A percentile compares a stretch with the other conserved stretches of the same genome.
Evolutionary conservation across 35 echinoderm and acorn worm genomes (phyloP).

Genomic region (Chiridota heheva): DNA sequence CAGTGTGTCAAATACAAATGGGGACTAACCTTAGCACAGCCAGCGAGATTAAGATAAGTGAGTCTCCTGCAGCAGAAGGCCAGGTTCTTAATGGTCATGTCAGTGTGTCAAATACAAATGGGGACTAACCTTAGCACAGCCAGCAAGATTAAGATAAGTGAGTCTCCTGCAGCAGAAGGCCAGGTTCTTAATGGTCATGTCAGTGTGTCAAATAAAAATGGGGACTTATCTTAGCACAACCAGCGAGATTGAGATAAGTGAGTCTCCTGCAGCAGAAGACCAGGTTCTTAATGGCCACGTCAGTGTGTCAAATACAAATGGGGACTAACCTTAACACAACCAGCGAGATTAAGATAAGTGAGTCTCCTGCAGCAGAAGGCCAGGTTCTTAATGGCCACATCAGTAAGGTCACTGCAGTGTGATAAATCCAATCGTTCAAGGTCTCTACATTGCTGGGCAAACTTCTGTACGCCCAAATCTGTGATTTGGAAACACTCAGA

Average conservation of each 20-base stretch:
- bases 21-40: conserved; percentile 77
- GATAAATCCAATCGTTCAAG: conserved; percentile 87
- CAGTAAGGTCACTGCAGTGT: conserved; percentile 82
- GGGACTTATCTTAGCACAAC: conserved; percentile 76
- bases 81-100: conserved; percentile 87
- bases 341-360: conserved; percentile 80
- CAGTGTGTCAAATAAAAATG: too few relatives aligned
- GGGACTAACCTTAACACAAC: conserved; percentile 75
- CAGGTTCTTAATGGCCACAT: conserved; percentile 89
- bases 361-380: conserved; percentile 92
- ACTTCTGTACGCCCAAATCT: conserved; percentile 94
- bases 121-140: conserved; percentile 77
- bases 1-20: conserved; percentile 79
- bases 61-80: conserved; percentile 92
- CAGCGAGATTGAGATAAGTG: conserved; percentile 77
- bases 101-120: conserved; percentile 79
- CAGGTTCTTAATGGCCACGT: conserved; percentile 88
- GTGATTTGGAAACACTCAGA: conserved; percentile 96
- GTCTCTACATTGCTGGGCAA: conserved; percentile 92
- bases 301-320: conserved; percentile 79
- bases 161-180: conserved; percentile 92
- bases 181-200: conserved; percentile 87
- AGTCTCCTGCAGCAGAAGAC: conserved; percentile 90
- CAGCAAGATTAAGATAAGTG: conserved; percentile 83
- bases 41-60: conserved; percentile 80